Evolutionary conservation across 2,888 invertebrate genomes (phyloP).

Genomic region (Drosophila borealis): DNA sequence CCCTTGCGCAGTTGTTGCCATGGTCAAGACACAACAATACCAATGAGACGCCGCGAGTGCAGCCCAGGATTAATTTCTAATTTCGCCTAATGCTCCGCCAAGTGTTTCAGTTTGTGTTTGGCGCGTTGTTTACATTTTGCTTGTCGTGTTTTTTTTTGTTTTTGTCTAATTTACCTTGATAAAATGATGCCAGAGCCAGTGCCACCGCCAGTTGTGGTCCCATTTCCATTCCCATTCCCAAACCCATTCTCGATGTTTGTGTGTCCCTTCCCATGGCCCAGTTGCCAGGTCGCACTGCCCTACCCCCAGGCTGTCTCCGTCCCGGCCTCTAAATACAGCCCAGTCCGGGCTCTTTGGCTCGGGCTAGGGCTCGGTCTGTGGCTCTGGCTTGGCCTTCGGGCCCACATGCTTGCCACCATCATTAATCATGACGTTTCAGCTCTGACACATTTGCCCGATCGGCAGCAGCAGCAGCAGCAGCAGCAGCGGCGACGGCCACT

Average conservation of each 20-base stretch:
- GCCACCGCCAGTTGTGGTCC: slow-evolving; percentile 34
- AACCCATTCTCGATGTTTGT: slow-evolving; percentile 37
- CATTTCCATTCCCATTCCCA: slow-evolving; percentile 17
- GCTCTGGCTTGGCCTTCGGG: slow-evolving; percentile 60
- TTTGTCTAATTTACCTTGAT: slow-evolving; percentile 82
- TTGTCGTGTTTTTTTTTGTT: slow-evolving; percentile 51
- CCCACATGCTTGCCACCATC: slow-evolving; percentile 83
- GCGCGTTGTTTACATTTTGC: slow-evolving; percentile 64
- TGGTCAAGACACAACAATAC: slow-evolving; percentile 52
- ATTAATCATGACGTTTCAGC: slow-evolving; percentile 84
- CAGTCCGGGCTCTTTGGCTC: slow-evolving; percentile 39
- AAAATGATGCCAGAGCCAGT: slow-evolving; percentile 63
- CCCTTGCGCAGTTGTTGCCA: slow-evolving; percentile 44
- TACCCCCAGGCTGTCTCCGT: slow-evolving; percentile 59
- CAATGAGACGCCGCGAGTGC: slow-evolving; percentile 21
- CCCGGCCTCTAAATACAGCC: slow-evolving; percentile 48
- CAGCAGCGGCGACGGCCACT: slow-evolving; percentile 43
- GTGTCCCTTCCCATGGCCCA: slow-evolving; percentile 62
- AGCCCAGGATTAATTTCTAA: slow-evolving; percentile 81
- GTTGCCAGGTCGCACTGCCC: slow-evolving; percentile 58
- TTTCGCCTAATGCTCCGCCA: slow-evolving; percentile 71
- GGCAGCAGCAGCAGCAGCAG: slow-evolving; percentile 69
- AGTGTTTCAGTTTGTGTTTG: slow-evolving; percentile 56
- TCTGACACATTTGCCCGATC: slow-evolving; percentile 83
- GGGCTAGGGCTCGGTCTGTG: slow-evolving; percentile 32